Base-by-base conservation (phyloP, 2,113 vertebrate genomes). In the Peromyscus californicus region DNA sequence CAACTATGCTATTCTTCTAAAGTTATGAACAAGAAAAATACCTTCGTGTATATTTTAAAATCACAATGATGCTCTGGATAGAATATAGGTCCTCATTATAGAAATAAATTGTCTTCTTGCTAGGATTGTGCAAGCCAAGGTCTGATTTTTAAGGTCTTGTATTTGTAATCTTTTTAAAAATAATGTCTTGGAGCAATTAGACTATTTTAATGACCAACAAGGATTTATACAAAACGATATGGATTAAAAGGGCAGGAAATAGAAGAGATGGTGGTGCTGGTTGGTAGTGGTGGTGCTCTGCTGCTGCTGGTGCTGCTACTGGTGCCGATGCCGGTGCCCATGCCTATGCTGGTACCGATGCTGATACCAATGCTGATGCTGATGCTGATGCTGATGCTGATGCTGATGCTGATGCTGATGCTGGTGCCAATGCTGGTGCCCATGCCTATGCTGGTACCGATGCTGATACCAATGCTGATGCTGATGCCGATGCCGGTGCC, bases 141-240 rank as follows among this genome's bases (percentile, higher is more conserved):
- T 70, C 85, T 96, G 91, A 86, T 89, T 88, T 95, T 93, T 75
- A 82, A 86, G 45, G 45, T 94, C 91, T 90, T 72, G 85, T 97
- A 94, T 95, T 95, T 96, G 33, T 79, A 97, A 63, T 75, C 84
- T 4, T 91, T 96, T 95, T 91, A 13, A 86, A 94, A 97, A 93
- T 88, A 98, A 94, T 70, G 82, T 39, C 93, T 90, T 97, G 79
- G 97, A 97, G 92, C 94, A 97, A 98, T 98, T 96, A 84, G 93
- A 95, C 88, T 84, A 87, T 84, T 98, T 97, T 89, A 96, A 98
- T 75, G 91, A 36, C 75, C 93, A 88, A 90, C 6, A 83, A 70
- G 83, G 65, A 85, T 98, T 92, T 98, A 90, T 48, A 86, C 48
- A 97, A 98, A 98, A 96, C 75, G 76, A 83, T 83, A 67, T 13